These are phyloP conservation scores for Drosophila borealis DNA, from an alignment of 2,888 invertebrate species.

Conservation along the genomic window DNA sequence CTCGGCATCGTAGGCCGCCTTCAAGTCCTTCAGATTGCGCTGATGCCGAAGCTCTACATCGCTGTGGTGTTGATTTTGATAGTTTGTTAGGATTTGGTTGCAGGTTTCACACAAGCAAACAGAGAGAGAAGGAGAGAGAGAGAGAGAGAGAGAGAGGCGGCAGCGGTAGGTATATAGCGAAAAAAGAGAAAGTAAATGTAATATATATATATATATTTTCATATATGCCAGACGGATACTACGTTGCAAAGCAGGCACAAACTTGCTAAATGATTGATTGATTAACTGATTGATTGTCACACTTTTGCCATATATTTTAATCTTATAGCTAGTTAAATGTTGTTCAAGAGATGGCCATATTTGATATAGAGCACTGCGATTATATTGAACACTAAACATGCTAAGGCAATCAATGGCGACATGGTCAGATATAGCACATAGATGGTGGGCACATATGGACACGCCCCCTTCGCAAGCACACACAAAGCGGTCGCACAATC, in stretches of 20 bases:
- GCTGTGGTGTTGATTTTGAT: constrained; percentile 63
- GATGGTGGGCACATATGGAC: constrained; percentile 82
- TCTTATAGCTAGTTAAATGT: constrained; percentile 19
- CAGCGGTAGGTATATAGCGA: constrained; percentile 42
- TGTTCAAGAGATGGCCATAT: constrained; percentile 67
- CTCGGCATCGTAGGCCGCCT: constrained; percentile 84
- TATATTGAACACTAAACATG: constrained; percentile 82
- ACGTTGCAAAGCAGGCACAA: constrained; percentile 34
- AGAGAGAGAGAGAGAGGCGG: constrained; percentile 6
- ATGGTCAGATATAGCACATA: constrained; percentile 82
- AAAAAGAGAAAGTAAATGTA: constrained; percentile 54
- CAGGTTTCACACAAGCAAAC: constrained; percentile 51
- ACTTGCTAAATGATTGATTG: constrained; percentile 7
- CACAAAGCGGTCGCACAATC: constrained; percentile 71
- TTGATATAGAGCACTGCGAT: constrained; percentile 76
- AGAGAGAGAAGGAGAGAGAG: constrained; percentile 12
- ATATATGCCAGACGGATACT: not conserved
- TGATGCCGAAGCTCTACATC: constrained; percentile 85
- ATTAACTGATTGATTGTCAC: constrained; percentile 11
- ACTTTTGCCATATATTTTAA: constrained; percentile 10
- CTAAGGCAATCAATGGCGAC: constrained; percentile 82
- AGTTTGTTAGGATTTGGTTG: constrained; percentile 30
- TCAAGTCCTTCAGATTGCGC: constrained; percentile 84
- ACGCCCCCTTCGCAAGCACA: constrained; percentile 82
- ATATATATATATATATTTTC: not conserved